Percentiles rank a stretch among this genome's conserved stretches.
Conservation (phyloP, 2,797 vertebrate genomes). For the Gallinago solitaria region DNA sequence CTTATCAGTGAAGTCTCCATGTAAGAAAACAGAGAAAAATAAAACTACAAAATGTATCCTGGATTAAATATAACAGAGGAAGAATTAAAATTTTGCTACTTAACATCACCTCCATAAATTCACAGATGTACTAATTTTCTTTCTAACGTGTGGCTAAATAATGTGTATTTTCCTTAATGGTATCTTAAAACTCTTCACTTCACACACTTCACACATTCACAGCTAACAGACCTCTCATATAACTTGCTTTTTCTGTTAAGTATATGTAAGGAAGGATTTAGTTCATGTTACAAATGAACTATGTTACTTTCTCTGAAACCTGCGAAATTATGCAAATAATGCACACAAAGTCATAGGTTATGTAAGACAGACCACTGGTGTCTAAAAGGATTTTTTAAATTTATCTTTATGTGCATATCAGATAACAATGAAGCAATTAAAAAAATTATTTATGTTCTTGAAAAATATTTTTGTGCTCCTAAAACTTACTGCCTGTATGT, state of each 20-base stretch:
- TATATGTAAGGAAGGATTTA: neutral
- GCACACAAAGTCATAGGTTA: neutral
- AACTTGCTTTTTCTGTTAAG: neutral
- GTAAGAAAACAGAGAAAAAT: neutral
- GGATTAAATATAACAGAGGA: neutral
- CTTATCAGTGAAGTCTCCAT: neutral
- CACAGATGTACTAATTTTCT: neutral
- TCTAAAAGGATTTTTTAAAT: neutral
- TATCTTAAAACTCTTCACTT: neutral
- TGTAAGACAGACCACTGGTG: neutral
- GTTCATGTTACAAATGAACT: neutral
- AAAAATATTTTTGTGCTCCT: neutral
- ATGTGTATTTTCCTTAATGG: neutral
- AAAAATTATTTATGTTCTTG: neutral
- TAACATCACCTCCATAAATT: neutral
- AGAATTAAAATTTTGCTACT: neutral
- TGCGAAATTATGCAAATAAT: neutral
- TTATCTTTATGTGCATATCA: neutral
- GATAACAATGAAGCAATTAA: neutral
- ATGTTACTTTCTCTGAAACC: neutral
- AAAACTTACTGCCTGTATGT: neutral
- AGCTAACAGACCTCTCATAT: neutral
- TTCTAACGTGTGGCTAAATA: neutral
- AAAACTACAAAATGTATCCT: rapidly evolving
- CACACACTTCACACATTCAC: neutral